Evolutionary conservation across 2,888 invertebrate genomes (phyloP), one percentile per base, ranked within the genome.

Genomic region (Orthonevra nobilis): DNA sequence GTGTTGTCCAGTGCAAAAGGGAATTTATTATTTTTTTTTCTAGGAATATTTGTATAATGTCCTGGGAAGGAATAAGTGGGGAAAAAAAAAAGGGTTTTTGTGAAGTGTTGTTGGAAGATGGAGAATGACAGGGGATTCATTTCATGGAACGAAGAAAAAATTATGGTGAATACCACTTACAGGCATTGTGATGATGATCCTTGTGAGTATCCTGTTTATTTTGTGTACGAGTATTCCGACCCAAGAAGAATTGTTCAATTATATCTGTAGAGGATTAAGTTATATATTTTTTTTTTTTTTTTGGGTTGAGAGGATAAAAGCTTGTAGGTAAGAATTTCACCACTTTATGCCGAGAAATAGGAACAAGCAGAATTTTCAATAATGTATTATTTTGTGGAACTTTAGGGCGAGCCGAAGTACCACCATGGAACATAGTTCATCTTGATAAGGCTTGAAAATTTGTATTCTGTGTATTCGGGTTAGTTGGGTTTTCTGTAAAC

Each of bases 141-240:
- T 36, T 36, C 17, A 32, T 32, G 58, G 40, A 26, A 30, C 19
- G 34, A 28, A 50, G 32, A 52, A 61, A 36, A n/a, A 36, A 60
- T 38, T 26, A 60, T 44, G 69, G 12, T 28, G 10, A 30, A 44
- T 44, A 26, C 44, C 44, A 52, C 52, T 44, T 61, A 61, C 61
- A 28, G 69, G 44, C 69, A 70, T 52, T 70, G 36, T 44, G 52
- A 54, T 60, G 69, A 60, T 52, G 61, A 70, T 70, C 69, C 50
- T 28, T 34, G 69, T 58, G 38, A 34, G 34, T 60, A 30, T 58
- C 30, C 30, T 30, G 12, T 14, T 15, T 38, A 42, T 54, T 54
- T 50, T 20, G 19, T 63, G 30, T 48, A 20, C 20, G n/a, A 10
- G 4, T 23, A 42, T 19, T 30, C 30, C 30, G 28, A 46, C 34